Evolutionary conservation across 2,113 vertebrate genomes (phyloP).

Genomic region (Menura novaehollandiae): DNA sequence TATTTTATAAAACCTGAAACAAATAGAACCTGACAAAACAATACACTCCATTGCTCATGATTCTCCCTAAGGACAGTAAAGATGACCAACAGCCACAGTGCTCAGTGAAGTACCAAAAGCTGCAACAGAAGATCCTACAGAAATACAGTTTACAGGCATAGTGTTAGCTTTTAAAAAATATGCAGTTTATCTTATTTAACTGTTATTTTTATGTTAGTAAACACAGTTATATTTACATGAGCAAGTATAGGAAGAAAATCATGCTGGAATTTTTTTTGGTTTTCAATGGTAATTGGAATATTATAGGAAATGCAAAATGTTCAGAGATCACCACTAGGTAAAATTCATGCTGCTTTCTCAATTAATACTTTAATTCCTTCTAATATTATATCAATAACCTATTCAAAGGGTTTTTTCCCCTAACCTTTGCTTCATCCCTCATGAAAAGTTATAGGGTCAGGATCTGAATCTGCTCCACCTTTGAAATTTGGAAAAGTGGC

Average conservation of each 20-base stretch:
- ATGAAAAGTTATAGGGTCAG: neutral
- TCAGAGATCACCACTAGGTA: neutral
- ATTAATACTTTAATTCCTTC: neutral
- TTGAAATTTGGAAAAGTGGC: neutral
- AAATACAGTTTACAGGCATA: neutral
- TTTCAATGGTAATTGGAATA: neutral
- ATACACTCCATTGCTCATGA: neutral
- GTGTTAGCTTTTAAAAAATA: neutral
- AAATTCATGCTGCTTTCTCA: neutral
- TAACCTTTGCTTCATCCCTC: neutral
- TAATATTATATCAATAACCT: neutral
- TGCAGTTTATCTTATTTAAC: neutral
- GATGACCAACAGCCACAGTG: neutral
- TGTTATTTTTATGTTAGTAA: neutral
- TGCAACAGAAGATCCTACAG: neutral
- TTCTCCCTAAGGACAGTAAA: neutral
- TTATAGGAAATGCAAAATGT: neutral
- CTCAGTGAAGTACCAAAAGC: neutral
- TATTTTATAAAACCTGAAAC: neutral
- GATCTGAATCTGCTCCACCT: neutral
- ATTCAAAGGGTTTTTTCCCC: neutral
- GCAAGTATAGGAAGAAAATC: neutral
- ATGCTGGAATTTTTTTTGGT: neutral
- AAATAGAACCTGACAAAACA: slow-evolving; percentile 26
- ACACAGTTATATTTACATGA: neutral